Evolutionary conservation across 2,888 invertebrate species (phyloP).

Genomic region (Mythimna lalbum): DNA sequence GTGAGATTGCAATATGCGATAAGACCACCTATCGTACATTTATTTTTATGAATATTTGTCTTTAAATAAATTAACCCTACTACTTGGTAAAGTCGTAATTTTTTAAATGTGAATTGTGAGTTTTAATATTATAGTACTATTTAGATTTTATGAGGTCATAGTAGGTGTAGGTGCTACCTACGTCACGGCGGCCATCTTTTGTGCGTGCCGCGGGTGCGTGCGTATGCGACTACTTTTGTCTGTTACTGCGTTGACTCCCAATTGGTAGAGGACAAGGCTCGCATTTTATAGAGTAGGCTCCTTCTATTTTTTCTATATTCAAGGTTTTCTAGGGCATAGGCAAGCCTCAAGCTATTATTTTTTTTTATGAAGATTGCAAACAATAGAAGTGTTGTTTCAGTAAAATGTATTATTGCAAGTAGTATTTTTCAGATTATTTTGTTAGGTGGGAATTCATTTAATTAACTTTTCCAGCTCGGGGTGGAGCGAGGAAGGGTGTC

Average conservation of each 20-base stretch:
- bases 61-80: too few species aligned
- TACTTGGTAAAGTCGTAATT: not conserved
- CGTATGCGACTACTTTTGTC: conserved; percentile 48
- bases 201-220: conserved; percentile 52
- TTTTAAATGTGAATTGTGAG: not conserved
- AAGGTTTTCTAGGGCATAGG: too few species aligned
- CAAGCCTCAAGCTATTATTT: too few species aligned
- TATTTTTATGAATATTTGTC: too few species aligned
- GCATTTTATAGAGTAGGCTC: not conserved
- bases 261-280: conserved; percentile 1
- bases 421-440: too few species aligned
- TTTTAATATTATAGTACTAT: not conserved
- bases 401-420: not conserved
- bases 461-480: too few species aligned
- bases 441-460: too few species aligned
- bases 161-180: conserved; percentile 28
- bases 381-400: not conserved
- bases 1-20: too few species aligned
- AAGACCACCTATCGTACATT: too few species aligned
- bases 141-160: not conserved
- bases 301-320: not conserved
- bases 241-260: conserved; percentile 17
- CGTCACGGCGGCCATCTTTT: conserved; percentile 35
- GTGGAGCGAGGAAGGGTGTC: too few species aligned
- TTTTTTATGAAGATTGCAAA: too few species aligned